These are phyloP conservation scores for Hetaerina americana DNA, from an alignment of 1,140 invertebrate species.

Conservation along the genomic window DNA sequence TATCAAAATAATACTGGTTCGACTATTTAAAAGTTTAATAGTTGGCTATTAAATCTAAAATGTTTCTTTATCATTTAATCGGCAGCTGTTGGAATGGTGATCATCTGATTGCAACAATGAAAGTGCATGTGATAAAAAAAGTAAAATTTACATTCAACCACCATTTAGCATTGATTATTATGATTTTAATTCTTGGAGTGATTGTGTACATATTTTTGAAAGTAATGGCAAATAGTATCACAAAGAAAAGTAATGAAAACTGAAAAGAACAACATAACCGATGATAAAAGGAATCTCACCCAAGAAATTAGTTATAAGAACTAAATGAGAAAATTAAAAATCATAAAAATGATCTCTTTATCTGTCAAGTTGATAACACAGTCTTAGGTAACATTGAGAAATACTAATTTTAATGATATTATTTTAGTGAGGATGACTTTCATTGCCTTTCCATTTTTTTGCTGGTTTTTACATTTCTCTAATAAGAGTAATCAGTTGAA, in stretches of 20 bases:
- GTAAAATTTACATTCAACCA: slow-evolving; percentile 35
- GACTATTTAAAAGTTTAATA: no score
- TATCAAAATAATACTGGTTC: no score
- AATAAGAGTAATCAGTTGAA: no score
- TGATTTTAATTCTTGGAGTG: slow-evolving; percentile 30
- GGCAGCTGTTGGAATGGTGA: slow-evolving; percentile 51
- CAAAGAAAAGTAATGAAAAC: not conserved
- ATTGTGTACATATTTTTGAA: slow-evolving; percentile 33
- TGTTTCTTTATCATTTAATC: slow-evolving; percentile 17
- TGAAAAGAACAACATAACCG: not conserved
- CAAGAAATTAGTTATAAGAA: not conserved
- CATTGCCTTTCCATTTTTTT: no score
- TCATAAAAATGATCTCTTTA: not conserved
- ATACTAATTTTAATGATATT: not conserved
- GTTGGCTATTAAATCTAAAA: slow-evolving; percentile 1
- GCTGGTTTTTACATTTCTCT: no score
- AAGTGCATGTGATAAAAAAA: slow-evolving; percentile 36
- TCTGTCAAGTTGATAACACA: not conserved
- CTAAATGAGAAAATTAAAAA: not conserved
- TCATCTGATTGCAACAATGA: slow-evolving; percentile 41
- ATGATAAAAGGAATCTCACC: not conserved
- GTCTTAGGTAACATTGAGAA: not conserved
- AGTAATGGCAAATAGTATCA: no score
- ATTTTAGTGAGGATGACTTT: not conserved
- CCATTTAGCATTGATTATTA: slow-evolving; percentile 27